Conservation (phyloP, 2,113 vertebrate species). For the Dipodomys merriami region DNA sequence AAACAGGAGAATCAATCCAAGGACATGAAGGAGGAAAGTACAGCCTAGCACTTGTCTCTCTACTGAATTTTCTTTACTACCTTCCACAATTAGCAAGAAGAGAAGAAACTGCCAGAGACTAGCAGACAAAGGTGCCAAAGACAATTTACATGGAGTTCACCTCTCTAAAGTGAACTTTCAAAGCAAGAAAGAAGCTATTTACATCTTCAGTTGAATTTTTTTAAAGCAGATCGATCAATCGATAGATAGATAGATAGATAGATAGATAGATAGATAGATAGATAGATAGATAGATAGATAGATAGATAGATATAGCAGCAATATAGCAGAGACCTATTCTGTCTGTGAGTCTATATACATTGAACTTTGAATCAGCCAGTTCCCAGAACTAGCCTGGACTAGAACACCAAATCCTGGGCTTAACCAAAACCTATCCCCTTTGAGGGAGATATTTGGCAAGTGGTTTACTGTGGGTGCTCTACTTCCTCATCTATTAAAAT, state of each 20-base stretch:
- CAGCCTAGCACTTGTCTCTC: too few species aligned
- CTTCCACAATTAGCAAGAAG: too few species aligned
- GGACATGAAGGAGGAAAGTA: neutral
- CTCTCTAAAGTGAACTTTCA: neutral
- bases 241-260: too few species aligned
- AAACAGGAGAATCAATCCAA: neutral
- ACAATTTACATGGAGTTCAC: neutral
- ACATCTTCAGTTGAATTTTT: neutral
- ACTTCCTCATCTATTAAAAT: neutral
- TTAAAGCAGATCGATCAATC: too few species aligned
- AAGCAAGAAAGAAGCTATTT: neutral
- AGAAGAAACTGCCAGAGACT: neutral
- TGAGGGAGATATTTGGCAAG: neutral
- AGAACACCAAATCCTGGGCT: neutral
- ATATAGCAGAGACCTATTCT: neutral
- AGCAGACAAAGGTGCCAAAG: neutral
- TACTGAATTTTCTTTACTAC: neutral
- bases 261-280: too few species aligned
- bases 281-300: too few species aligned
- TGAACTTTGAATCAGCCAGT: rapidly evolving
- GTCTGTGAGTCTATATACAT: rapidly evolving
- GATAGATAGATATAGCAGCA: too few species aligned
- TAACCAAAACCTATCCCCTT: neutral
- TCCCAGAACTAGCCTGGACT: neutral
- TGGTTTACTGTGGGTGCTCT: neutral